Evolutionary conservation across 2,113 vertebrate genomes (phyloP).

Genomic region (Dasyornis broadbenti): DNA sequence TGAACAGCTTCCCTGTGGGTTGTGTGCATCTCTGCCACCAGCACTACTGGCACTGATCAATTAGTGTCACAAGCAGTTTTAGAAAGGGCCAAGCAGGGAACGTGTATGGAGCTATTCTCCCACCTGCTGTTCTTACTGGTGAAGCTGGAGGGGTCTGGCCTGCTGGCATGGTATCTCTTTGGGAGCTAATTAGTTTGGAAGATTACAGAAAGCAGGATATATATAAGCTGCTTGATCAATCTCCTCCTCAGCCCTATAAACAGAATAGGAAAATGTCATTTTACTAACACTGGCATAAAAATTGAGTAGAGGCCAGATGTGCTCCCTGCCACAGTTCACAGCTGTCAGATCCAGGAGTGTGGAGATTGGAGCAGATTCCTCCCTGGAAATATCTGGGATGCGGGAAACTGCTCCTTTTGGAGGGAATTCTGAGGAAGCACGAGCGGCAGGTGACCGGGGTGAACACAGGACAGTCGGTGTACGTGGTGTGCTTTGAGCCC

Average conservation of each 20-base stretch:
- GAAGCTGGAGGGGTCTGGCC: constrained; percentile 6
- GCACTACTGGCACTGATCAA: constrained; percentile 7
- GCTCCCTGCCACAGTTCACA: not conserved
- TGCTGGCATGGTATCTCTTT: not conserved
- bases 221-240: not conserved
- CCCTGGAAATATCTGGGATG: not conserved
- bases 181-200: constrained; percentile 52
- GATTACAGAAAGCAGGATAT: constrained; percentile 6
- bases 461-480: not conserved
- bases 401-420: not conserved
- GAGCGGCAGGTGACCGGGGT: rapidly evolving
- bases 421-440: not conserved
- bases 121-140: constrained; percentile 40
- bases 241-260: not conserved
- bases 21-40: not conserved
- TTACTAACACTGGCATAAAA: not conserved
- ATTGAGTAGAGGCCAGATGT: not conserved
- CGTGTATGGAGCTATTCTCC: not conserved
- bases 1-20: constrained; percentile 45
- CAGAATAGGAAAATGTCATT: constrained; percentile 11
- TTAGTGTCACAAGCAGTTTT: constrained; percentile 40
- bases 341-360: not conserved
- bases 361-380: not conserved
- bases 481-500: rapidly evolving
- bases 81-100: not conserved